These are phyloP conservation scores for Stichodactyla helianthus DNA, from an alignment of 64 coral and sea anemone species.

Conservation along the genomic window DNA sequence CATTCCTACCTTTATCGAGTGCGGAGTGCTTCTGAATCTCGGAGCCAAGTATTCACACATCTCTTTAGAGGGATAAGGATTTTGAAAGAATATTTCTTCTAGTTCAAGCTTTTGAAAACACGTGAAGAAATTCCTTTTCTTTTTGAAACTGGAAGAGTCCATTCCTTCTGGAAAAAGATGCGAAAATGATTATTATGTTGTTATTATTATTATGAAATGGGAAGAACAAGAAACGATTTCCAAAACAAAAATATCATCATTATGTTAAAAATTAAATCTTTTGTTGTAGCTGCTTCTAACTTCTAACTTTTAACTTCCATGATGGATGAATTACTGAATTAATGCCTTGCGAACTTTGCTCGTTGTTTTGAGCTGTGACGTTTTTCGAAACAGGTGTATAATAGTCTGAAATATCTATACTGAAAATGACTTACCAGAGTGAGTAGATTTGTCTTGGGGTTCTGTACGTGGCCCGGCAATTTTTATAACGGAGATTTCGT, in stretches of 20 bases:
- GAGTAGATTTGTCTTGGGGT: not conserved
- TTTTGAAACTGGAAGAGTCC: not conserved
- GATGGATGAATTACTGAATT: no score
- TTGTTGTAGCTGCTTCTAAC: no score
- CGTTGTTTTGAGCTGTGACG: no score
- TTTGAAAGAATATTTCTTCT: not conserved
- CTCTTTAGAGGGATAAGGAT: not conserved
- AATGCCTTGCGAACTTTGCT: no score
- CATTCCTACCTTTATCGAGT: not conserved
- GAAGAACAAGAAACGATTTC: not conserved
- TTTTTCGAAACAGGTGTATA: no score
- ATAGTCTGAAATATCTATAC: no score
- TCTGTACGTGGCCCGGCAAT: not conserved
- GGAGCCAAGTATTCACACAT: not conserved
- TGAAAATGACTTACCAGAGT: not conserved
- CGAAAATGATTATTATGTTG: not conserved
- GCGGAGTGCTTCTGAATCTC: not conserved
- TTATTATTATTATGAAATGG: no score
- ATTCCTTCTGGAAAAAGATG: not conserved
- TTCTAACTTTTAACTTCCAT: no score
- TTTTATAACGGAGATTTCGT: not conserved
- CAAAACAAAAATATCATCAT: no score
- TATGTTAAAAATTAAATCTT: no score
- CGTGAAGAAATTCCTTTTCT: not conserved
- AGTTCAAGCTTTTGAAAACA: not conserved